Evolutionary conservation across 2,113 vertebrate species (phyloP).

Genomic region (Scartelaos histophorus): DNA sequence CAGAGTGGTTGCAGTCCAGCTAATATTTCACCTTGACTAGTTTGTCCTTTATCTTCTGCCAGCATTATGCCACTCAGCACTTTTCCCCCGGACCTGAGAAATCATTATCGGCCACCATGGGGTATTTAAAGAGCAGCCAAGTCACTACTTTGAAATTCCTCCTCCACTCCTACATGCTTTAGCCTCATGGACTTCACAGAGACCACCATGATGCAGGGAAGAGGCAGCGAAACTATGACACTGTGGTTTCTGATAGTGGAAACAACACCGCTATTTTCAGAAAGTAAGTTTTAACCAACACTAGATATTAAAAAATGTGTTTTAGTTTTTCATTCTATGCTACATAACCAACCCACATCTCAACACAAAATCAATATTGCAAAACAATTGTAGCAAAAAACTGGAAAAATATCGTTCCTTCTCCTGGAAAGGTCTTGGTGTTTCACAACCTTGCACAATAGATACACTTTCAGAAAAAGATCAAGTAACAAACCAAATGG

Average conservation of each 20-base stretch:
- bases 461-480: no score
- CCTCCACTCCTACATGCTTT: slow-evolving; percentile 43
- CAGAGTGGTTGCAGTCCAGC: slow-evolving; percentile 53
- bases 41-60: slow-evolving; percentile 70
- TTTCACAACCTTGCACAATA: not conserved
- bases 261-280: not conserved
- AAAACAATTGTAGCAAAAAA: not conserved
- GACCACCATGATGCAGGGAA: slow-evolving; percentile 29
- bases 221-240: slow-evolving; percentile 1
- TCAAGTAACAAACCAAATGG: not conserved
- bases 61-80: slow-evolving; percentile 71
- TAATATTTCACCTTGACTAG: slow-evolving; percentile 75
- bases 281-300: not conserved
- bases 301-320: not conserved
- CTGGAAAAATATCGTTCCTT: not conserved
- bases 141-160: slow-evolving; percentile 65
- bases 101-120: slow-evolving; percentile 73
- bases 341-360: not conserved
- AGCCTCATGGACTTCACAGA: slow-evolving; percentile 34
- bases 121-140: slow-evolving; percentile 68
- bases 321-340: not conserved
- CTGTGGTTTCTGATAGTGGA: slow-evolving; percentile 6
- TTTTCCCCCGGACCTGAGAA: slow-evolving; percentile 58
- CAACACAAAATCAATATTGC: not conserved
- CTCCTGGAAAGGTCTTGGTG: not conserved